Percentiles rank a stretch among this genome's conserved stretches.
These are phyloP conservation scores for Noctua fimbriata DNA, from an alignment of 2,888 invertebrate species.

Conservation along the genomic window DNA sequence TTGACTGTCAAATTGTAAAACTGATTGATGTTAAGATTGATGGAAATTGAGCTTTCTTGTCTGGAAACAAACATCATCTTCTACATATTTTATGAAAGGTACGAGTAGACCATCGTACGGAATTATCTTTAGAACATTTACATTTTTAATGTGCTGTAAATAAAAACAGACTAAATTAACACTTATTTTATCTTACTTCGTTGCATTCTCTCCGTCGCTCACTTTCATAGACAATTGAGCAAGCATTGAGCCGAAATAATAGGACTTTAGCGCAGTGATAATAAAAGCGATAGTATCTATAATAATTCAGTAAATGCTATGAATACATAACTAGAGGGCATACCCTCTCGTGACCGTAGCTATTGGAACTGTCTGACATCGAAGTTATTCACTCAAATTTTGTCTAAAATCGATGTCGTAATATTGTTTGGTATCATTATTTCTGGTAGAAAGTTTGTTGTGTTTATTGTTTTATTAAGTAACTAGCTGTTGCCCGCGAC, in stretches of 20 bases:
- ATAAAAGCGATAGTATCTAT: slow-evolving; percentile 8
- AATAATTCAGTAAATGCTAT: slow-evolving; percentile 40
- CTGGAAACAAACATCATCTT: background rate
- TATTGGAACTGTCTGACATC: slow-evolving; percentile 13
- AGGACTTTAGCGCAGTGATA: slow-evolving; percentile 3
- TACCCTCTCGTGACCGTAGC: slow-evolving; percentile 36
- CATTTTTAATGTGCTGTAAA: background rate
- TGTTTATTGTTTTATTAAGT: slow-evolving; percentile 22
- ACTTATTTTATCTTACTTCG: background rate
- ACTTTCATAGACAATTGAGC: slow-evolving; percentile 21
- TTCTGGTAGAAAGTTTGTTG: background rate
- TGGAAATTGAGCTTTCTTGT: background rate
- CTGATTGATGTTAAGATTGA: background rate
- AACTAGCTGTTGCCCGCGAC: background rate
- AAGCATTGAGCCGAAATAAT: slow-evolving; percentile 10
- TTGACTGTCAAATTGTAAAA: background rate
- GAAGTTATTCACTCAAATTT: slow-evolving; percentile 20
- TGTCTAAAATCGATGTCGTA: slow-evolving; percentile 24
- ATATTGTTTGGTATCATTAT: slow-evolving; percentile 27
- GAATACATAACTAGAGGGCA: slow-evolving; percentile 28
- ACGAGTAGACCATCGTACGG: background rate
- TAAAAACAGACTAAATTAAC: slow-evolving; percentile 1
- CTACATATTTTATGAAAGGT: background rate
- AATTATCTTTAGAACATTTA: background rate
- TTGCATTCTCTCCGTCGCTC: background rate